Percentiles rank a stretch among this genome's conserved stretches.
Evolutionary conservation across 2,797 vertebrate species (phyloP).

Genomic region (Heteromormyrus szaboi): DNA sequence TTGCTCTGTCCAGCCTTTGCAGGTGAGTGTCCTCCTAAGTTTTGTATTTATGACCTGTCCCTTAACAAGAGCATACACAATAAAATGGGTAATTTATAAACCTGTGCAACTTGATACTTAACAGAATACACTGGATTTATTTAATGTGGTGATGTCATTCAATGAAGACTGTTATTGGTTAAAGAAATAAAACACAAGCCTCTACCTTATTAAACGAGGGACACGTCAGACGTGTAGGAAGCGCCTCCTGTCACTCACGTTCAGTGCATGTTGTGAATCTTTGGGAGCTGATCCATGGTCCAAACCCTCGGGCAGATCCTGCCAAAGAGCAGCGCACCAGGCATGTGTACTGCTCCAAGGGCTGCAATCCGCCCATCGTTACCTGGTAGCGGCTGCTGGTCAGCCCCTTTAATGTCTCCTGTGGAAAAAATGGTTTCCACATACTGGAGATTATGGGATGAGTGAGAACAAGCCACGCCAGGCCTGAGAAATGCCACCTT

Average conservation of each 20-base stretch:
- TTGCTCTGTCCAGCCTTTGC: not conserved
- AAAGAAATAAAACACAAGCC: not conserved
- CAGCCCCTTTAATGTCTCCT: not conserved
- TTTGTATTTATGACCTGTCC: not conserved
- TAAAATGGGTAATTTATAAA: too few relatives aligned
- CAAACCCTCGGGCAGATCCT: not conserved
- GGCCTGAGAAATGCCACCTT: not conserved
- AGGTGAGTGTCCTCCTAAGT: not conserved
- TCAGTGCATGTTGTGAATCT: not conserved
- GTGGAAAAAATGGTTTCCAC: not conserved
- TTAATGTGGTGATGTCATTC: not conserved
- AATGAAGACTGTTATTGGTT: not conserved
- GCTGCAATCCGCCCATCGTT: not conserved
- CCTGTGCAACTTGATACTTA: not conserved
- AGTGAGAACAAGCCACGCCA: not conserved
- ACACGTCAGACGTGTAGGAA: not conserved
- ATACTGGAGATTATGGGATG: not conserved
- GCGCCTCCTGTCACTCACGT: not conserved
- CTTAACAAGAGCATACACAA: too few relatives aligned
- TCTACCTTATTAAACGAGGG: not conserved
- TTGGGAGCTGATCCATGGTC: not conserved
- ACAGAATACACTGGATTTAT: not conserved
- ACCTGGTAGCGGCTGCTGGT: not conserved
- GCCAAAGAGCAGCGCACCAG: not conserved
- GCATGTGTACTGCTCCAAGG: not conserved